phyloP scores from a whole-genome alignment of 1,140 invertebrate species.

The Dinothrombium tinctorium region DNA sequence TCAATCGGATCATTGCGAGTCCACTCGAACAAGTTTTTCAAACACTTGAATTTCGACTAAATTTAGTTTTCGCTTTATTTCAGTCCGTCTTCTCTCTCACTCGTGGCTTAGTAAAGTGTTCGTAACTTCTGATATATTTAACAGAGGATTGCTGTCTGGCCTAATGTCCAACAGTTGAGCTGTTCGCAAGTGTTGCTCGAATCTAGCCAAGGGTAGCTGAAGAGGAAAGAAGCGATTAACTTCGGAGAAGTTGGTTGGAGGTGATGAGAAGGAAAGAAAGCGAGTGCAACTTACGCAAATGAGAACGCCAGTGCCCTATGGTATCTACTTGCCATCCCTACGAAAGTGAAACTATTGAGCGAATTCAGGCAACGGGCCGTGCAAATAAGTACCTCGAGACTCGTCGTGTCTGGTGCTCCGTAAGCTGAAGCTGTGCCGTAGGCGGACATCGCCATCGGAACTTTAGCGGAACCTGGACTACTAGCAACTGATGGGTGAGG shows the following conservation, averaged over 20 bases:
- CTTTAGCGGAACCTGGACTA: constrained; percentile 14
- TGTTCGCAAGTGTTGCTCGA: too few relatives aligned
- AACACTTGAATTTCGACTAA: too few relatives aligned
- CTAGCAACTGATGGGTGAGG: constrained; percentile 12
- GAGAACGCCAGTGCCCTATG: constrained; percentile 4
- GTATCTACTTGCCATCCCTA: constrained; percentile 6
- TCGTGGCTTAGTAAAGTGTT: too few relatives aligned
- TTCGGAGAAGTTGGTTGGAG: background rate
- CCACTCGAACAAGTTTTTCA: too few relatives aligned
- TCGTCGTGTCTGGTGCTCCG: constrained; percentile 6
- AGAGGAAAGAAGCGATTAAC: background rate
- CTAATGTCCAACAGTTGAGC: too few relatives aligned
- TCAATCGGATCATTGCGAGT: too few relatives aligned
- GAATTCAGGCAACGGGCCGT: too few relatives aligned
- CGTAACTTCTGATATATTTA: too few relatives aligned
- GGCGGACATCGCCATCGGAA: constrained; percentile 11
- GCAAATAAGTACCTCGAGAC: constrained; percentile 14
- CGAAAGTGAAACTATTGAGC: background rate
- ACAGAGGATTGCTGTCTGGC: too few relatives aligned
- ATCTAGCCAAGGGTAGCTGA: constrained; percentile 1
- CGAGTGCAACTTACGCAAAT: constrained; percentile 6
- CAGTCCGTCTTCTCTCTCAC: too few relatives aligned
- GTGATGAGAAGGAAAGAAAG: background rate
- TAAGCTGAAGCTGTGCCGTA: constrained; percentile 10
- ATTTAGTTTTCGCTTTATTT: too few relatives aligned